Conservation (phyloP, 2,888 invertebrate genomes). For the Dexiosoma caninum region DNA sequence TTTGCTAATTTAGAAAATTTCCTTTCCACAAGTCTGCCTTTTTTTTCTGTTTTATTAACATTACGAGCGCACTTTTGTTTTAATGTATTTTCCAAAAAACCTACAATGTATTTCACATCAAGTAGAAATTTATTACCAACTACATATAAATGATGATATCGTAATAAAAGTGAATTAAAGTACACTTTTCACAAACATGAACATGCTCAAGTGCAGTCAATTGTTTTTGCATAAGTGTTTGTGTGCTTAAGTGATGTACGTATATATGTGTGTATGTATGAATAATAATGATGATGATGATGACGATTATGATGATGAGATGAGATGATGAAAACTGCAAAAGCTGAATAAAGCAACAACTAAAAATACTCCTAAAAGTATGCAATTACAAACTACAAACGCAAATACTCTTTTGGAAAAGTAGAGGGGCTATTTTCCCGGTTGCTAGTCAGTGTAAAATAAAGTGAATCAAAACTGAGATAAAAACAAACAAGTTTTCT, state of each 20-base stretch:
- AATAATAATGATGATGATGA: too few relatives aligned
- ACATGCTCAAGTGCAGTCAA: background rate
- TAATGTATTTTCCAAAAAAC: too few relatives aligned
- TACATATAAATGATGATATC: background rate
- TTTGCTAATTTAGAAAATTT: too few relatives aligned
- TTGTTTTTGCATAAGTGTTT: background rate
- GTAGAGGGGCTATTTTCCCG: background rate
- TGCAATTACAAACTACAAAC: background rate
- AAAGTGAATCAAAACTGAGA: background rate
- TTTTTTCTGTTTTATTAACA: too few relatives aligned
- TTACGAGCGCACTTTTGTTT: too few relatives aligned
- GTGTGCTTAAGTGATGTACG: background rate
- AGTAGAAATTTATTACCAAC: too few relatives aligned
- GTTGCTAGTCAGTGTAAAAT: background rate
- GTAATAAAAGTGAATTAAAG: background rate
- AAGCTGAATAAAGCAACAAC: conserved; percentile 5
- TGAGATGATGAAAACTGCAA: background rate
- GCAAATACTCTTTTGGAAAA: background rate
- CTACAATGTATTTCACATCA: too few relatives aligned
- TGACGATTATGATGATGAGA: too few relatives aligned
- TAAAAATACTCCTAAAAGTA: background rate
- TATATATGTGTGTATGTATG: background rate
- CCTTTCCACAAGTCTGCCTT: too few relatives aligned
- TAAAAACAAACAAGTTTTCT: too few relatives aligned
- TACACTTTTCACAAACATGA: background rate